A percentile compares a stretch with the other conserved stretches of the same genome.
Evolutionary conservation across 2,888 invertebrate genomes (phyloP).

Genomic region (Erannis defoliaria): DNA sequence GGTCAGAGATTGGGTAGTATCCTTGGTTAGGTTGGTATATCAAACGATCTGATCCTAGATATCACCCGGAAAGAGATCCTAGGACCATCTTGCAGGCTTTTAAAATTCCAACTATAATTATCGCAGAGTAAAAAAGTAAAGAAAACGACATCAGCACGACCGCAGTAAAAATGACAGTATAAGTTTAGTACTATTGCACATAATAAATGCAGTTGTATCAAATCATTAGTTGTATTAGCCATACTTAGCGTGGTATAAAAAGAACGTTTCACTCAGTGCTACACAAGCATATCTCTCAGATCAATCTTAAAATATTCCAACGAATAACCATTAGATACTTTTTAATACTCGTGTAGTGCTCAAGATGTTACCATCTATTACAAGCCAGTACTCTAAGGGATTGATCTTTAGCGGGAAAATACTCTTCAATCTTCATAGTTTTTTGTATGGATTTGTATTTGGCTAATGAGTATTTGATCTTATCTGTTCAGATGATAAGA

Average conservation of each 20-base stretch:
- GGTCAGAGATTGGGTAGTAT: too few species aligned
- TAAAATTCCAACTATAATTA: too few species aligned
- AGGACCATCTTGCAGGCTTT: too few species aligned
- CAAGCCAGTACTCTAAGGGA: slow-evolving; percentile 11
- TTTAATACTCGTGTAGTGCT: slow-evolving; percentile 13
- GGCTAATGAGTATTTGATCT: slow-evolving; percentile 13
- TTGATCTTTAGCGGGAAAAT: slow-evolving; percentile 12
- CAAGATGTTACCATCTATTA: slow-evolving; percentile 18
- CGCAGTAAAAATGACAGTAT: background rate
- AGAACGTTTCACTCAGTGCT: slow-evolving; percentile 21
- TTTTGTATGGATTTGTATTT: slow-evolving; percentile 13
- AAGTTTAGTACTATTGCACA: background rate
- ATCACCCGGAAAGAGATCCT: too few species aligned
- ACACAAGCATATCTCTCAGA: slow-evolving; percentile 41
- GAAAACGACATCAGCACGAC: background rate
- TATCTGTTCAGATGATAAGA: slow-evolving; percentile 22
- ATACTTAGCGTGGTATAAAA: slow-evolving; percentile 33
- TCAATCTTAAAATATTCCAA: slow-evolving; percentile 43
- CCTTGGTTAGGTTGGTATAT: too few species aligned
- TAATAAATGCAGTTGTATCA: slow-evolving; percentile 19
- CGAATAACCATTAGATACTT: slow-evolving; percentile 29
- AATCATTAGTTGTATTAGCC: slow-evolving; percentile 40
- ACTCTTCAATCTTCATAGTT: background rate
- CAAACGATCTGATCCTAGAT: too few species aligned
- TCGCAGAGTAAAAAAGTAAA: too few species aligned